Evolutionary conservation across 92 coral and sea anemone genomes (phyloP), one percentile per base, ranked within the genome.

Genomic region (Virgularia gustaviana): DNA sequence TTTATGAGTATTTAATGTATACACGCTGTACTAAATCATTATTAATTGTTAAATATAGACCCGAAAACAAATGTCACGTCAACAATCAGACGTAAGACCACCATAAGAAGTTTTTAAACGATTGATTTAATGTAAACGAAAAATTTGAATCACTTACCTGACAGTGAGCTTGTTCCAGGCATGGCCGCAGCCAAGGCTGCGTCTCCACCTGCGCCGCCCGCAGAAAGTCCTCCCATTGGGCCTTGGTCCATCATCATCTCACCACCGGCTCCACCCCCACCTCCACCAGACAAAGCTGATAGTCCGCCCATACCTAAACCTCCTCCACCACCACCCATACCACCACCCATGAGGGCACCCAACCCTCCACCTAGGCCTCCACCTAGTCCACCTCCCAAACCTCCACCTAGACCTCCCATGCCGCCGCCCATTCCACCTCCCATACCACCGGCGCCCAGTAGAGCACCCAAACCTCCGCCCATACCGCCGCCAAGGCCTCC

Each of bases 121-220:
- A n/a, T n/a, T n/a, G n/a, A n/a, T n/a, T n/a, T n/a, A n/a, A n/a
- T n/a, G n/a, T n/a, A n/a, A n/a, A n/a, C n/a, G n/a, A n/a, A n/a
- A n/a, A n/a, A n/a, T n/a, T n/a, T n/a, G n/a, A n/a, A 15, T 66
- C 16, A 28, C 42, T 10, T 13, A 66, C 75, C 75, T 68, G 75
- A 47, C 61, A 68, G 47, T 10, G 75, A 68, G 30, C 60, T 43
- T 8, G 75, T 39, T 68, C 75, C 75, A 13, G 75, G 75, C 51
- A 68, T 22, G n/a, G 75, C 75, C 3, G 75, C 75, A 38, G 75
- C 22, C 38, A 68, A 23, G 37, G 75, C 75, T 2, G 75, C 39
- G 23, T 68, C 56, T n/a, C 11, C 24, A 19, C 55, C 75, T 15
- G 37, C 34, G 9, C 57, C 56, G 6, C 61, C 75, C 15, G 59